Conservation (phyloP, 1,140 invertebrate species). For the Rhagoletis zephyria region DNA sequence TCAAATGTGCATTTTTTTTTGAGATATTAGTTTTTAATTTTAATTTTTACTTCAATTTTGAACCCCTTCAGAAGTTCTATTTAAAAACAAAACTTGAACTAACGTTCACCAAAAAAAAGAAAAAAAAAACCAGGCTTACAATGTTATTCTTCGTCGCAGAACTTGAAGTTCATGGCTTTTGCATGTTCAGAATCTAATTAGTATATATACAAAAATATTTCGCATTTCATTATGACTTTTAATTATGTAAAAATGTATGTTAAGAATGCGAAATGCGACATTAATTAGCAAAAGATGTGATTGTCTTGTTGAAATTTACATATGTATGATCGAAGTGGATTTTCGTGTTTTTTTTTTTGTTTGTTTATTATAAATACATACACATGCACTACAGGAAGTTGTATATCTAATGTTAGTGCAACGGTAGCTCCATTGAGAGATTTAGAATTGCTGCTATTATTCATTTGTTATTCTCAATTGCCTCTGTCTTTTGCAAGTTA, state of each 20-base stretch:
- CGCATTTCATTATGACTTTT: background rate
- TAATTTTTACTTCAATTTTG: too few relatives aligned
- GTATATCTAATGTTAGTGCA: background rate
- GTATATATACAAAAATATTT: background rate
- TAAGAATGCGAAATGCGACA: constrained; percentile 1
- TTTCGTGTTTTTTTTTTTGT: too few relatives aligned
- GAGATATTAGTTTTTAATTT: too few relatives aligned
- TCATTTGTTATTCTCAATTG: too few relatives aligned
- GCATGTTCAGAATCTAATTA: background rate
- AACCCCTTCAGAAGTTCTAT: too few relatives aligned
- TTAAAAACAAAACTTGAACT: too few relatives aligned
- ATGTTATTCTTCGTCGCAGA: background rate
- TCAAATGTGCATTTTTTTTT: too few relatives aligned
- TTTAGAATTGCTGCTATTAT: too few relatives aligned
- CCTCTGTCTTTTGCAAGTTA: too few relatives aligned
- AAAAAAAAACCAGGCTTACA: too few relatives aligned
- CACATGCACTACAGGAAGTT: background rate
- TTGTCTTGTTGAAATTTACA: background rate
- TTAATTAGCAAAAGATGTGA: background rate
- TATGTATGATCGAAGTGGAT: background rate
- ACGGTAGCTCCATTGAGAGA: background rate
- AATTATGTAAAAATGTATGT: background rate
- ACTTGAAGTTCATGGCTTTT: constrained; percentile 43
- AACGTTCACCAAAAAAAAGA: too few relatives aligned
- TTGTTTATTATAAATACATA: background rate